A percentile compares a stretch with the other conserved stretches of the same genome.
Evolutionary conservation across 1,140 invertebrate species (phyloP).

Genomic region (Globodera rostochiensis): DNA sequence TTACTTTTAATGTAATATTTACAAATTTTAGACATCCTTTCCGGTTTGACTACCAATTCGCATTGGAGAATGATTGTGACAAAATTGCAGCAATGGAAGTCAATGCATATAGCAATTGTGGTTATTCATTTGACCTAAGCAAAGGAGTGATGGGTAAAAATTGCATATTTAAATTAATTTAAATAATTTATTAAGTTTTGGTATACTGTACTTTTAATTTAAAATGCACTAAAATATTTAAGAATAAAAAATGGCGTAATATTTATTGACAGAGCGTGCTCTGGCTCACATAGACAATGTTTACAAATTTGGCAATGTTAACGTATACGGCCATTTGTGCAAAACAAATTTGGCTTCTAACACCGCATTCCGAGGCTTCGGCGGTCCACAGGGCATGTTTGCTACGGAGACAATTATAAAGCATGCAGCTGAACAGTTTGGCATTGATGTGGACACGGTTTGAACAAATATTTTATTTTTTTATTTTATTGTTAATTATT

Average conservation of each 20-base stretch:
- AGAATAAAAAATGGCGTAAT: background rate
- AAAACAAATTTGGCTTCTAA: slow-evolving; percentile 71
- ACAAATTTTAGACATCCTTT: slow-evolving; percentile 78
- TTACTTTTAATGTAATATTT: background rate
- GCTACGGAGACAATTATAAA: slow-evolving; percentile 78
- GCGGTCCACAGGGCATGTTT: slow-evolving; percentile 86
- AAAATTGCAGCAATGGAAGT: slow-evolving; percentile 51
- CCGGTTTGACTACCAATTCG: slow-evolving; percentile 78
- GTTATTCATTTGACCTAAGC: slow-evolving; percentile 57
- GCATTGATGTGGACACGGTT: slow-evolving; percentile 71
- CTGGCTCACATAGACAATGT: slow-evolving; percentile 62
- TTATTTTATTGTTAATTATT: too few relatives aligned
- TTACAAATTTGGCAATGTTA: slow-evolving; percentile 57
- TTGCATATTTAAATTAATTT: too few relatives aligned
- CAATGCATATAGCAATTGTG: slow-evolving; percentile 49
- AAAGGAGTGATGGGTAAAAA: slow-evolving; percentile 60
- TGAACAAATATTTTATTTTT: background rate
- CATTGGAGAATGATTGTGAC: slow-evolving; percentile 46
- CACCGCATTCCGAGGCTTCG: slow-evolving; percentile 80
- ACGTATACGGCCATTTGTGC: slow-evolving; percentile 57
- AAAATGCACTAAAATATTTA: too few relatives aligned
- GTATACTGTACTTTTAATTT: too few relatives aligned
- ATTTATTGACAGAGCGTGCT: slow-evolving; percentile 45
- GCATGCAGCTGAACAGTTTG: slow-evolving; percentile 76
- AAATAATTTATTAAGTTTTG: too few relatives aligned